phyloP scores from a whole-genome alignment of 2,888 invertebrate genomes.

The Deroplatys truncata region DNA sequence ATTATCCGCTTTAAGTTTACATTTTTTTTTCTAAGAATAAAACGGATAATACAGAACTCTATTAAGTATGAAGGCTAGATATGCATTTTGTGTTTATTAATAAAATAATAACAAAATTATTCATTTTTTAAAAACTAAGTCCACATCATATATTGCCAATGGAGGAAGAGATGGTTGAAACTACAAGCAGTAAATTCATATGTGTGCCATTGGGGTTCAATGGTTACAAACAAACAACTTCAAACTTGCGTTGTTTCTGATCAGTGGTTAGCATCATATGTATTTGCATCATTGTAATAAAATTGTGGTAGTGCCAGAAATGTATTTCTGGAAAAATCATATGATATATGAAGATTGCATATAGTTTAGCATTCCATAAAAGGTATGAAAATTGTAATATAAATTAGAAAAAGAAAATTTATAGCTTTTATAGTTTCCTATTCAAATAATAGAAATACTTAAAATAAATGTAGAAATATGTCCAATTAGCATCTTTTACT shows the following conservation, averaged over 20 bases:
- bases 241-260: not conserved
- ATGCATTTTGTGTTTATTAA: not conserved
- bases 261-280: no score
- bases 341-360: no score
- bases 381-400: no score
- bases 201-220: not conserved
- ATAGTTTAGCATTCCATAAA: no score
- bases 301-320: no score
- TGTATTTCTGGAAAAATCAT: no score
- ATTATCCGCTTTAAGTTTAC: not conserved
- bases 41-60: not conserved
- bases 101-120: not conserved
- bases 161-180: not conserved
- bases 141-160: not conserved
- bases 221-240: not conserved
- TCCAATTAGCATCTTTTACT: no score
- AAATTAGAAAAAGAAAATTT: no score
- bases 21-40: not conserved
- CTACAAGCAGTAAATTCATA: not conserved
- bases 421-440: no score
- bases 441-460: no score
- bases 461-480: no score
- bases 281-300: no score
- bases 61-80: not conserved
- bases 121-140: not conserved